Conservation (phyloP, 2,888 invertebrate species). For the Tipula confusa region DNA sequence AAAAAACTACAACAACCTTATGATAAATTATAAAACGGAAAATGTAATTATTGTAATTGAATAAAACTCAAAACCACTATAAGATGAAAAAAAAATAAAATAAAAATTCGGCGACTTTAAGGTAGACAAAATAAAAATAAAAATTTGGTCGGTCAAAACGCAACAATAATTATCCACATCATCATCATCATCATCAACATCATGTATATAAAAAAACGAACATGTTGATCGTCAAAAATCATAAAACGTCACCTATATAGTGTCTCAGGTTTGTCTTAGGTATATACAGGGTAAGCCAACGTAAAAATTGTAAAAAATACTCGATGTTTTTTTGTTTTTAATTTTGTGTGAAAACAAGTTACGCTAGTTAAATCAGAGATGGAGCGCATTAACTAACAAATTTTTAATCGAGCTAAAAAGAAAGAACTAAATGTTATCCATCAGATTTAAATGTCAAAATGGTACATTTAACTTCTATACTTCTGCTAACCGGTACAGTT, state of each 20-base stretch:
- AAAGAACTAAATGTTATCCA: no score
- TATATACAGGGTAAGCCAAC: background rate
- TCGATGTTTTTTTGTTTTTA: no score
- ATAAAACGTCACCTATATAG: constrained; percentile 29
- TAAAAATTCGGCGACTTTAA: constrained; percentile 29
- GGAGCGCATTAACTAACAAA: no score
- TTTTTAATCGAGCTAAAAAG: no score
- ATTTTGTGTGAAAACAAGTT: no score
- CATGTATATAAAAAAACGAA: background rate
- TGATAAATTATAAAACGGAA: constrained; percentile 28
- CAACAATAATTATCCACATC: constrained; percentile 26
- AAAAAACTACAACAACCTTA: background rate
- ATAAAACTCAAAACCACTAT: constrained; percentile 7
- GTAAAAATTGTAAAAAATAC: no score
- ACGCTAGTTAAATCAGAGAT: no score
- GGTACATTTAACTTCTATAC: no score
- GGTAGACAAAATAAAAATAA: constrained; percentile 27
- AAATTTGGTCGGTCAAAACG: constrained; percentile 28
- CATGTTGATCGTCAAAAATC: constrained; percentile 17
- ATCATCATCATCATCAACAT: background rate
- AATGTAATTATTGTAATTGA: constrained; percentile 30
- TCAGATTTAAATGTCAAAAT: no score
- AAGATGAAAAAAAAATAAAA: background rate
- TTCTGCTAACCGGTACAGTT: no score
- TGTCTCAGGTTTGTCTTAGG: background rate